Evolutionary conservation across 2,888 invertebrate genomes (phyloP).

Genomic region (Apodemia zela): DNA sequence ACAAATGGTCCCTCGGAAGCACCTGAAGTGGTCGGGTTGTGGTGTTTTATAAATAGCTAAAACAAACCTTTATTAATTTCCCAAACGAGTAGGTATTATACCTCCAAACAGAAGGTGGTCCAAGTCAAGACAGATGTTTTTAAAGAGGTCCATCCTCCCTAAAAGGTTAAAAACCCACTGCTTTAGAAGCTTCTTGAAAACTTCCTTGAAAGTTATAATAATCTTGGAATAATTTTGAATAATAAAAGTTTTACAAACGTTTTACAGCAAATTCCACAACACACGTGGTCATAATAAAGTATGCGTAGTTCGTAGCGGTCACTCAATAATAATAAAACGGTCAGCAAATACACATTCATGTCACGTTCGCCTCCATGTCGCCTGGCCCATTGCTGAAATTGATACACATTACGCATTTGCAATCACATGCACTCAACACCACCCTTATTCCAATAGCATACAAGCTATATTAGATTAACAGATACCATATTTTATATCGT

Average conservation of each 20-base stretch:
- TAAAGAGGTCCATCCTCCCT: too few species aligned
- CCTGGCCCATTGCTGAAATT: conserved; percentile 71
- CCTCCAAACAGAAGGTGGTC: too few species aligned
- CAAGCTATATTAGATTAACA: conserved; percentile 36
- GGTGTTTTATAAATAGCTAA: too few species aligned
- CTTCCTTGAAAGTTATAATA: too few species aligned
- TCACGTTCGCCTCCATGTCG: conserved; percentile 70
- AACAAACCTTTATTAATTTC: too few species aligned
- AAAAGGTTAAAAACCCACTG: too few species aligned
- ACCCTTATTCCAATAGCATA: conserved; percentile 39
- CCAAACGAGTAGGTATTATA: too few species aligned
- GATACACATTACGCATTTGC: conserved; percentile 61
- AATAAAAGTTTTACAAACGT: conserved; percentile 39
- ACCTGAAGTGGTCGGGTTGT: too few species aligned
- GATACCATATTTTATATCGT: conserved; percentile 26
- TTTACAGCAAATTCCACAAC: conserved; percentile 35
- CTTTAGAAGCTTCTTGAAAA: too few species aligned
- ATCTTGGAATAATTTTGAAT: background rate
- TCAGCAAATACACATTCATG: conserved; percentile 53
- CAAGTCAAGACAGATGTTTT: too few species aligned
- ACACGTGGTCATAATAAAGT: conserved; percentile 20
- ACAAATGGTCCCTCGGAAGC: too few species aligned
- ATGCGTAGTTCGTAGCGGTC: conserved; percentile 51
- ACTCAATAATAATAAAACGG: conserved; percentile 72
- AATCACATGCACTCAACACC: conserved; percentile 27